Evolutionary conservation across 2,888 invertebrate species (phyloP).

Genomic region (Schizaphis graminum): DNA sequence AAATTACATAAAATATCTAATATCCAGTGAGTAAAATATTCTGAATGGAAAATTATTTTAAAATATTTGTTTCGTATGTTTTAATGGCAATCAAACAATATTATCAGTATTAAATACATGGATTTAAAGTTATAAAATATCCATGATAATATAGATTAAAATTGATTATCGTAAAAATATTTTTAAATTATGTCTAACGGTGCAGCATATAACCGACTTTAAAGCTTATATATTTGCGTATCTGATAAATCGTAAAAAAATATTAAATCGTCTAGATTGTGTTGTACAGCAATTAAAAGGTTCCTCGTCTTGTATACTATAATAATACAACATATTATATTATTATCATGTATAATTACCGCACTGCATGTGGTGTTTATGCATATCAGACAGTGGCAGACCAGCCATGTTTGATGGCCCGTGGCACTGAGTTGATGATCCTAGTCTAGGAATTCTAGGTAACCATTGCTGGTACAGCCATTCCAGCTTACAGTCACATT

Average conservation of each 20-base stretch:
- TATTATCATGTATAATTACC: constrained; percentile 36
- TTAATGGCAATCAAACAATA: background rate
- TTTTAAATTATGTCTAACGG: background rate
- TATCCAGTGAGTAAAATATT: background rate
- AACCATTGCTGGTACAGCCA: constrained; percentile 85
- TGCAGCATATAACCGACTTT: background rate
- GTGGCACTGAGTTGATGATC: constrained; percentile 84
- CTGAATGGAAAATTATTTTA: background rate
- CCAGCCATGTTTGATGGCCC: constrained; percentile 86
- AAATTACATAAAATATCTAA: constrained; percentile 17
- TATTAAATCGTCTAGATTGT: background rate
- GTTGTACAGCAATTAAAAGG: background rate
- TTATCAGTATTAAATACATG: background rate
- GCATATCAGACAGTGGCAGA: constrained; percentile 86
- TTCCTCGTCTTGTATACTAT: background rate
- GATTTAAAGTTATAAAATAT: background rate
- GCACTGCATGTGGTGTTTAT: constrained; percentile 75
- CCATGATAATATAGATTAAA: background rate
- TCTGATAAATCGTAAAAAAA: background rate
- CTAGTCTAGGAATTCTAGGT: constrained; percentile 80
- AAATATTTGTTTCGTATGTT: background rate
- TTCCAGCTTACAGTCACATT: constrained; percentile 93
- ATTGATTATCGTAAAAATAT: background rate
- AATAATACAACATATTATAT: background rate
- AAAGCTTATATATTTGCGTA: background rate